Conservation (phyloP, 1,140 invertebrate genomes). For the Metaphire vulgaris region DNA sequence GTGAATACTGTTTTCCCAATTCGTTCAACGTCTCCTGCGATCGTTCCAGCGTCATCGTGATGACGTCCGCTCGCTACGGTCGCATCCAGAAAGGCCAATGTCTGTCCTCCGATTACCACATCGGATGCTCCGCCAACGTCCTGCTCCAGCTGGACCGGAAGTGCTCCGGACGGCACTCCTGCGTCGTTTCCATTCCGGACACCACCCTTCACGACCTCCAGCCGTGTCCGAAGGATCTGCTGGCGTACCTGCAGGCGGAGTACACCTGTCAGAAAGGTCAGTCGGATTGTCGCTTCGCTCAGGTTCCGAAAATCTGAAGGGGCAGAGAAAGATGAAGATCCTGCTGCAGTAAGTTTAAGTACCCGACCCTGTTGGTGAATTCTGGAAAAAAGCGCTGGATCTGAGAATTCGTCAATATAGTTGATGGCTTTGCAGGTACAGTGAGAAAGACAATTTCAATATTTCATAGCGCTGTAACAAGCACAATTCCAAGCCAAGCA, state of each 20-base stretch:
- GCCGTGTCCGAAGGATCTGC: slow-evolving; percentile 7
- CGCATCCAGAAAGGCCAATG: not conserved
- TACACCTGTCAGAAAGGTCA: slow-evolving; percentile 5
- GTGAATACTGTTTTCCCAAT: slow-evolving; percentile 8
- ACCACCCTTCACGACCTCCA: not conserved
- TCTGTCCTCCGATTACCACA: not conserved
- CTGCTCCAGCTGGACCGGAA: slow-evolving; percentile 9
- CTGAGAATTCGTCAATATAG: too few relatives aligned
- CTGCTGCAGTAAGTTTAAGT: too few relatives aligned
- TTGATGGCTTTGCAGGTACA: too few relatives aligned
- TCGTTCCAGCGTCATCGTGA: slow-evolving; percentile 1
- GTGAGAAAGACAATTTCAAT: too few relatives aligned
- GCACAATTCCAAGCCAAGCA: too few relatives aligned
- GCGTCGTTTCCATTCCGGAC: slow-evolving; percentile 12
- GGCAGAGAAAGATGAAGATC: too few relatives aligned
- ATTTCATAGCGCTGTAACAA: too few relatives aligned
- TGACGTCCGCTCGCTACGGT: slow-evolving; percentile 15
- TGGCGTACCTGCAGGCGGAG: slow-evolving; percentile 12
- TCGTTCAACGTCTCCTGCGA: slow-evolving; percentile 9
- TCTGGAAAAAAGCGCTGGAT: too few relatives aligned
- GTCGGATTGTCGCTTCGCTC: too few relatives aligned
- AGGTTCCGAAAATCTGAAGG: too few relatives aligned
- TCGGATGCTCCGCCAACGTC: slow-evolving; percentile 6
- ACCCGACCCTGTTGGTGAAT: too few relatives aligned
- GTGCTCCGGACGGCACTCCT: not conserved